These are phyloP conservation scores for Clarias laeviceps DNA, from an alignment of 2,797 vertebrate genomes.

Conservation along the genomic window DNA sequence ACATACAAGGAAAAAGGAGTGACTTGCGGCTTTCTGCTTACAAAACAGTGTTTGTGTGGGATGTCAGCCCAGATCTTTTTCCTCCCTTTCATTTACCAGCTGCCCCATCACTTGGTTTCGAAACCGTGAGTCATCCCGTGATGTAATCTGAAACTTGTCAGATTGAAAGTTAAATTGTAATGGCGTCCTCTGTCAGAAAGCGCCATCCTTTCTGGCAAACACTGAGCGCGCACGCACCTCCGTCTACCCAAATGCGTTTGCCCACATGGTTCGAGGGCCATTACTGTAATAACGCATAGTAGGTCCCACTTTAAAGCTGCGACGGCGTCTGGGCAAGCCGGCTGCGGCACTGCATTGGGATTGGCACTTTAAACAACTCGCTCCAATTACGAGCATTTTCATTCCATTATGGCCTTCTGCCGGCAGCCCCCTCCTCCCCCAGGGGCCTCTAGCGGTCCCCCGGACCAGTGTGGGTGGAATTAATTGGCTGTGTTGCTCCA, in stretches of 20 bases:
- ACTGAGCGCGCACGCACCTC: not conserved
- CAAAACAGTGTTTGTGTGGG: constrained; percentile 9
- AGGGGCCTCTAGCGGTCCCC: constrained; percentile 17
- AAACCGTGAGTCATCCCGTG: constrained; percentile 40
- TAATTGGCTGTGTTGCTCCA: constrained; percentile 54
- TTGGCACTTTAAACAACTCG: constrained; percentile 57
- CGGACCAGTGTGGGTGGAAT: constrained; percentile 48
- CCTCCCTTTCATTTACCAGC: not conserved
- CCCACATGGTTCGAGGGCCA: constrained; percentile 36
- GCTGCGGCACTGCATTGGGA: constrained; percentile 40
- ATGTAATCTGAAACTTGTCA: constrained; percentile 46
- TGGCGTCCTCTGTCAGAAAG: constrained; percentile 26
- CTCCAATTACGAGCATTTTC: constrained; percentile 57
- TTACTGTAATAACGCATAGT: constrained; percentile 48
- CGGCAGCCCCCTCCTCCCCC: constrained; percentile 31
- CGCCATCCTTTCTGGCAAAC: constrained; percentile 12
- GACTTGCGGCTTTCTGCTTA: constrained; percentile 11
- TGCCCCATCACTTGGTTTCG: constrained; percentile 18
- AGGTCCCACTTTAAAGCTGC: constrained; percentile 39
- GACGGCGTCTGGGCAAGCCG: constrained; percentile 38
- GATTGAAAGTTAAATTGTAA: constrained; percentile 23
- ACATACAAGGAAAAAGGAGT: constrained; percentile 3
- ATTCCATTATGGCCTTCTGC: constrained; percentile 55
- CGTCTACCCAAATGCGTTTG: constrained; percentile 42
- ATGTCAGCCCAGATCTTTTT: constrained; percentile 19